phyloP scores from a whole-genome alignment of 2,888 invertebrate genomes.

The Eupithecia subumbrata region DNA sequence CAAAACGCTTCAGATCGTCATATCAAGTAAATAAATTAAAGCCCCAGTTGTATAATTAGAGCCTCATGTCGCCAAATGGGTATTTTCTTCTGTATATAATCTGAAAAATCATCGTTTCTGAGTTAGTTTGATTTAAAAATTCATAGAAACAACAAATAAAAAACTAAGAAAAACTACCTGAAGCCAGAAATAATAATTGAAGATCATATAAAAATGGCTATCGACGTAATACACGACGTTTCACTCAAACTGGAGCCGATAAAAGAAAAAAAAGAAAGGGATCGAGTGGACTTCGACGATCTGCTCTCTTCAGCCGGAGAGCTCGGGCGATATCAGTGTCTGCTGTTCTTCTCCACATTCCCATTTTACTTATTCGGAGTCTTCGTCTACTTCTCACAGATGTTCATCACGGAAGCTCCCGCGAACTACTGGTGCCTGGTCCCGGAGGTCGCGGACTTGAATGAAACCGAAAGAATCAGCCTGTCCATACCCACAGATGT shows the following conservation, averaged over 20 bases:
- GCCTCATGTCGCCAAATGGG: constrained; percentile 12
- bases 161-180: background rate
- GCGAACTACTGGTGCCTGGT: constrained; percentile 56
- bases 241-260: constrained; percentile 22
- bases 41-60: constrained; percentile 28
- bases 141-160: constrained; percentile 18
- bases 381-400: constrained; percentile 50
- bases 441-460: constrained; percentile 53
- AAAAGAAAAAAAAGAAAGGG: constrained; percentile 37
- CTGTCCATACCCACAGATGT: constrained; percentile 51
- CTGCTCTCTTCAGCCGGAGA: constrained; percentile 54
- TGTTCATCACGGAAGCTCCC: constrained; percentile 54
- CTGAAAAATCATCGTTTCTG: background rate
- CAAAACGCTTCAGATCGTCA: constrained; percentile 11
- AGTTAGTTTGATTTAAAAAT: constrained; percentile 24
- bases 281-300: constrained; percentile 50
- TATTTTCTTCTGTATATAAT: constrained; percentile 22
- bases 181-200: background rate
- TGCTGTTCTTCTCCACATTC: constrained; percentile 50
- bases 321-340: constrained; percentile 51
- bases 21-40: constrained; percentile 33
- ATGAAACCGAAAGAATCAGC: constrained; percentile 47
- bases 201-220: constrained; percentile 39
- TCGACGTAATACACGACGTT: constrained; percentile 27
- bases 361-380: constrained; percentile 55